Evolutionary conservation across 2,888 invertebrate genomes (phyloP), one percentile per base, ranked within the genome.

Genomic region (Thysanoteuthis rhombus): DNA sequence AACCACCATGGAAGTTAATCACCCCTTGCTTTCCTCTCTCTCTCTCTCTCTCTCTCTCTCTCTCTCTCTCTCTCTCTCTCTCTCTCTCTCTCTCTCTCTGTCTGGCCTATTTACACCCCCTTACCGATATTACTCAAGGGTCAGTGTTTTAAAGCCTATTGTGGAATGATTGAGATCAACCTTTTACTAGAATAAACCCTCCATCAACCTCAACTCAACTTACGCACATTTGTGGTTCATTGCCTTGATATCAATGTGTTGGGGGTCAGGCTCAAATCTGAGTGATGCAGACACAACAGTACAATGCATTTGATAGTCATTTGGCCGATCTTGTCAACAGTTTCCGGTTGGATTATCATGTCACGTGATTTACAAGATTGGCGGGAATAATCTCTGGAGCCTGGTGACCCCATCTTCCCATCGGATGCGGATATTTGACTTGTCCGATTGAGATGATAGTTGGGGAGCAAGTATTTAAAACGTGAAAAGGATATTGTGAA

Each of bases 381-480:
- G 75, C 36, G n/a, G 75, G 75, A 36, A 75, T 16, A 36, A 75
- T 16, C 16, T 75, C 75, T 36, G 3, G 8, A 16, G 75, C n/a
- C 75, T 75, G 75, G n/a, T 75, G 19, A 16, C 36, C n/a, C 36
- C 16, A 4, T 75, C 3, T 52, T 25, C 10, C 75, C n/a, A 19
- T 75, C n/a, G n/a, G 75, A n/a, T 75, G n/a, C 75, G n/a, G 75
- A 75, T 75, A n/a, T 75, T 75, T n/a, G n/a, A 75, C n/a, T 75
- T 16, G n/a, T n/a, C 36, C 36, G n/a, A 75, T n/a, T 75, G 32
- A n/a, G 75, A 12, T 75, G n/a, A 36, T 36, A 16, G n/a, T 36
- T 75, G 1, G n/a, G 12, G 16, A n/a, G 12, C 19, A n/a, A 36
- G 19, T 75, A n/a, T 75, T n/a, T 58, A 8, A 75, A 75, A 75